These are phyloP conservation scores for Micromesistius poutassou DNA, from an alignment of 2,797 vertebrate species.

Conservation along the genomic window DNA sequence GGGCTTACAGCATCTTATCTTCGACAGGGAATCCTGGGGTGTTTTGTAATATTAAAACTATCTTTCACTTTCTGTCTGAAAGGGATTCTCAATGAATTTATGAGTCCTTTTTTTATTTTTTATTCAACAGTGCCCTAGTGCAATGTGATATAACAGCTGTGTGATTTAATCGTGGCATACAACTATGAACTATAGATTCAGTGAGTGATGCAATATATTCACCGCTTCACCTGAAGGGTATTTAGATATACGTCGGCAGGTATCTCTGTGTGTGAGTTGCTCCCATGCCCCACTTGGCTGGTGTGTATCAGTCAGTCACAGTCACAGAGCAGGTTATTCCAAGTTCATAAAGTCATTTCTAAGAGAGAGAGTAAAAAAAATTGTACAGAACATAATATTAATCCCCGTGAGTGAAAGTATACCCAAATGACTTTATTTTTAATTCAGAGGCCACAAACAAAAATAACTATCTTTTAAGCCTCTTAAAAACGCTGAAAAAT, in stretches of 20 bases:
- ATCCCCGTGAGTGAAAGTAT: constrained; percentile 70
- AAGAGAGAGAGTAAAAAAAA: constrained; percentile 56
- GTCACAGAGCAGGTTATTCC: constrained; percentile 58
- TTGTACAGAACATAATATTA: constrained; percentile 65
- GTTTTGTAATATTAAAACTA: constrained; percentile 68
- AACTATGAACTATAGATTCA: constrained; percentile 43
- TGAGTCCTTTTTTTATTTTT: constrained; percentile 37
- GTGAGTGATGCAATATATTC: constrained; percentile 43
- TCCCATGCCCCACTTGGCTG: neutral
- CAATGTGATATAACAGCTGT: constrained; percentile 37
- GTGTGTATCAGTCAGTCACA: too few species aligned
- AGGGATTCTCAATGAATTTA: constrained; percentile 63
- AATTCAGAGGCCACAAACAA: constrained; percentile 71
- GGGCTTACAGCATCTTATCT: constrained; percentile 55
- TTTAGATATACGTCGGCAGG: constrained; percentile 46
- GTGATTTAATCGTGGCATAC: constrained; percentile 44
- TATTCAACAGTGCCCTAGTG: constrained; percentile 10
- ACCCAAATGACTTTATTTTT: constrained; percentile 60
- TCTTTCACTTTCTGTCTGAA: constrained; percentile 61
- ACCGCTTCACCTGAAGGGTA: constrained; percentile 43
- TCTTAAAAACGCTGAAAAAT: constrained; percentile 79
- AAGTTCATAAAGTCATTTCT: constrained; percentile 61
- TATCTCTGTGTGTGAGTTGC: constrained; percentile 49
- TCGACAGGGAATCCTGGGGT: constrained; percentile 51
- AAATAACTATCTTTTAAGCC: constrained; percentile 79